A percentile compares a stretch with the other conserved stretches of the same genome.
Conservation (phyloP, 2,113 vertebrate genomes). For the Turnix velox region DNA sequence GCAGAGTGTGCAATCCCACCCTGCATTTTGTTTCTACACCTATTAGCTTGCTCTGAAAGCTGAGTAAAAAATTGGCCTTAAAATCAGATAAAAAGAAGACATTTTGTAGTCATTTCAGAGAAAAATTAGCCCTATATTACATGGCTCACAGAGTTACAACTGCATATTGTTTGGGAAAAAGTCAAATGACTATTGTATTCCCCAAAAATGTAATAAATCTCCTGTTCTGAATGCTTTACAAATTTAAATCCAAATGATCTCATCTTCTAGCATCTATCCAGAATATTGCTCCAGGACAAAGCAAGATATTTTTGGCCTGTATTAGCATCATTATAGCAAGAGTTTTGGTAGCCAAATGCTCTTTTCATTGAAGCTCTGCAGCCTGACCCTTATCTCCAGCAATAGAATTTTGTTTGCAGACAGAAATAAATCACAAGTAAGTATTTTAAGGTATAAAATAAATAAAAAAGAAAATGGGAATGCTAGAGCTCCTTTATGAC, state of each 20-base stretch:
- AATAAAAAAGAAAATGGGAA: background rate
- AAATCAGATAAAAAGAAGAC: background rate
- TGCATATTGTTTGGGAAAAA: background rate
- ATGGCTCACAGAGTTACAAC: background rate
- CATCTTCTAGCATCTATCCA: background rate
- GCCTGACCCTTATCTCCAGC: background rate
- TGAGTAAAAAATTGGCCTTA: background rate
- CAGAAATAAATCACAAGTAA: conserved; percentile 3
- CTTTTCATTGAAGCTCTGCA: background rate
- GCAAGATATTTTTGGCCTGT: background rate
- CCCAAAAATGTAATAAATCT: background rate
- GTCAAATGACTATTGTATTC: background rate
- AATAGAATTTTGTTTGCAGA: background rate
- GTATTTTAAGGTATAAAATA: background rate
- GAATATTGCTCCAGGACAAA: background rate
- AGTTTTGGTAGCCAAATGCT: background rate
- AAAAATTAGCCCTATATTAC: background rate
- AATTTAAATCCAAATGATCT: background rate
- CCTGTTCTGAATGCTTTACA: background rate
- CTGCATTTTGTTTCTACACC: background rate
- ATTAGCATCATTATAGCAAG: background rate
- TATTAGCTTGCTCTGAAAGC: background rate
- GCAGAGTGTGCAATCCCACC: background rate
- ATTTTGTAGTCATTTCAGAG: background rate
- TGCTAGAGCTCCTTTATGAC: background rate